These are phyloP conservation scores for Clitarchus hookeri DNA, from an alignment of 2,888 invertebrate species.

Conservation along the genomic window DNA sequence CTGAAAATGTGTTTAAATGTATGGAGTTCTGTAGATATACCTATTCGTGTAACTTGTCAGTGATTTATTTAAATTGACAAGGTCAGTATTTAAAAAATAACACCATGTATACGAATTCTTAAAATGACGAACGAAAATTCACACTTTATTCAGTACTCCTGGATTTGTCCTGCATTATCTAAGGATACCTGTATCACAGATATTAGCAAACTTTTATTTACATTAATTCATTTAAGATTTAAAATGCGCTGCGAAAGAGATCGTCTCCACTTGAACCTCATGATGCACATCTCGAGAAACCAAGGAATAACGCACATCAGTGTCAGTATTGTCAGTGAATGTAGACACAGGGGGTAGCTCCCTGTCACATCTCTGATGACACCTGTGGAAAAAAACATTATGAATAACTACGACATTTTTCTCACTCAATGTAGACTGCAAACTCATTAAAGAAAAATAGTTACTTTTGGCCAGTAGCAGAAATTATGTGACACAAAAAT, in stretches of 20 bases:
- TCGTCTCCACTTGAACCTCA: slow-evolving; percentile 7
- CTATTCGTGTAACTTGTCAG: too few relatives aligned
- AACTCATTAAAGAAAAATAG: too few relatives aligned
- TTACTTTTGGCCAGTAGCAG: too few relatives aligned
- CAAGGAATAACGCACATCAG: slow-evolving; percentile 71
- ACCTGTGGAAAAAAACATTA: slow-evolving; percentile 9
- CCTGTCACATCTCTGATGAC: slow-evolving; percentile 28
- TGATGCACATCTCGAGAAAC: slow-evolving; percentile 50
- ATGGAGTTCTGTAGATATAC: too few relatives aligned
- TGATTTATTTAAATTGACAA: too few relatives aligned
- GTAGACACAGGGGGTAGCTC: slow-evolving; percentile 27
- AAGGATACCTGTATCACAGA: not conserved
- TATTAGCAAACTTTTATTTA: not conserved
- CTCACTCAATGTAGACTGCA: too few relatives aligned
- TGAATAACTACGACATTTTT: too few relatives aligned
- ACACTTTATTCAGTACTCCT: not conserved
- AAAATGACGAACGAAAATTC: too few relatives aligned
- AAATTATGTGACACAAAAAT: too few relatives aligned
- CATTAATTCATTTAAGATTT: not conserved
- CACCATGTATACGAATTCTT: too few relatives aligned
- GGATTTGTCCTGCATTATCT: not conserved
- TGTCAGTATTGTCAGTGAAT: slow-evolving; percentile 60
- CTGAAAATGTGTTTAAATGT: too few relatives aligned
- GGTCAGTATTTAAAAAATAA: too few relatives aligned
- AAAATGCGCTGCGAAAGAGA: slow-evolving; percentile 7